phyloP scores from a whole-genome alignment of 2,888 invertebrate species.

The Ophioninae sp. region DNA sequence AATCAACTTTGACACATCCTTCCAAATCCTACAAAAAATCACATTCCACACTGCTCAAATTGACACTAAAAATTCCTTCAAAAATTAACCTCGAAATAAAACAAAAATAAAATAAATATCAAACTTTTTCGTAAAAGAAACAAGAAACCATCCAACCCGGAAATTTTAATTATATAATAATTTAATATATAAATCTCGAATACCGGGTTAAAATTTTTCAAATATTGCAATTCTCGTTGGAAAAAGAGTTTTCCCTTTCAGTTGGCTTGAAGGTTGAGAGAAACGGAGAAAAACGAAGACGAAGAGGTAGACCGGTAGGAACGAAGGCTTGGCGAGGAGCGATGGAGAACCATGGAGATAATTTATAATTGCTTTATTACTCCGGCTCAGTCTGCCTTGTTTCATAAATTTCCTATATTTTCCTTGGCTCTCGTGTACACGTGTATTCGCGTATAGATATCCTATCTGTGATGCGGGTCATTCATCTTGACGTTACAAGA shows the following conservation, averaged over 20 bases:
- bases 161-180: too few species aligned
- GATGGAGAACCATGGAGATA: background rate
- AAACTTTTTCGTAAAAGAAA: background rate
- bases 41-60: too few species aligned
- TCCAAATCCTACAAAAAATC: too few species aligned
- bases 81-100: background rate
- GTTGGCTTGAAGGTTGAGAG: background rate
- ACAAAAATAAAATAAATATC: conserved; percentile 13
- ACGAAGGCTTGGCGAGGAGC: background rate
- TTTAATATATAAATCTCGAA: background rate
- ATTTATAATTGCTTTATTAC: conserved; percentile 53
- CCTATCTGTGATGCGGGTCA: conserved; percentile 53
- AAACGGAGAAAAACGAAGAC: background rate
- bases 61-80: too few species aligned
- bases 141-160: too few species aligned
- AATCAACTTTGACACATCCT: too few species aligned
- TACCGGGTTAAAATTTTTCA: background rate
- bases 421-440: background rate
- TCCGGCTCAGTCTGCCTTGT: conserved; percentile 11
- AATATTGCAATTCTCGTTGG: background rate
- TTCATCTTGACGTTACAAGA: conserved; percentile 59
- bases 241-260: background rate
- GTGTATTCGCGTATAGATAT: conserved; percentile 14
- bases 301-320: background rate
- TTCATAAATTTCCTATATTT: conserved; percentile 36